Percentiles rank a stretch among this genome's conserved stretches.
Conservation (phyloP, 1,140 invertebrate genomes). For the Linepithema humile region DNA sequence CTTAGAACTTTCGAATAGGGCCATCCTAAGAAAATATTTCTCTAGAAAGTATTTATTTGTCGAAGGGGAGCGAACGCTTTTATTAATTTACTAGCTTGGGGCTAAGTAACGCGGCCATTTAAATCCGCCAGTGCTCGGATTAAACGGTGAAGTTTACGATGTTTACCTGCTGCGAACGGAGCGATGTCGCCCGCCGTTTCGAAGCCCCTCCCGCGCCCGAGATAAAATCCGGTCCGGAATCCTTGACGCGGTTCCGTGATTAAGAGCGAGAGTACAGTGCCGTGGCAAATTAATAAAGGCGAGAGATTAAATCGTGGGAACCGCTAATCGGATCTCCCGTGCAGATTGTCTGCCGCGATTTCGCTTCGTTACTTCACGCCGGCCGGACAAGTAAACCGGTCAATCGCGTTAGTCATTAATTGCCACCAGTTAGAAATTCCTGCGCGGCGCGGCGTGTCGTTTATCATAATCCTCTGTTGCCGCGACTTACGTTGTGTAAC, state of each 20-base stretch:
- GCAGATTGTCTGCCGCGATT: conserved; percentile 45
- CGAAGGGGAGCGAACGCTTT: not conserved
- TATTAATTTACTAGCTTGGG: not conserved
- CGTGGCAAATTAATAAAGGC: conserved; percentile 15
- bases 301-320: conserved; percentile 51
- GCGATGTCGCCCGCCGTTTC: not conserved
- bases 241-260: conserved; percentile 40
- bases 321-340: conserved; percentile 32
- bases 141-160: conserved; percentile 22
- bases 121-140: conserved; percentile 11
- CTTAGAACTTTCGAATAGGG: not conserved
- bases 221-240: conserved; percentile 14
- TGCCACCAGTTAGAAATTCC: conserved; percentile 22
- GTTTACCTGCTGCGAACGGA: not conserved
- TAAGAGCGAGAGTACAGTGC: not conserved
- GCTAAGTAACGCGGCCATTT: not conserved
- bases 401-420: conserved; percentile 20
- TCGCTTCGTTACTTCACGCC: not conserved
- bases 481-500: conserved; percentile 24
- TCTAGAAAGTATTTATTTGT: not conserved
- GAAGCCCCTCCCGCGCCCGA: conserved; percentile 10
- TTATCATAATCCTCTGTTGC: not conserved
- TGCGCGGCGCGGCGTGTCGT: not conserved
- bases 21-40: not conserved
- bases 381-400: conserved; percentile 15